Base-by-base conservation (phyloP, 37 sponge, comb jelly and placozoan species). In the Tethya wilhelma region DNA sequence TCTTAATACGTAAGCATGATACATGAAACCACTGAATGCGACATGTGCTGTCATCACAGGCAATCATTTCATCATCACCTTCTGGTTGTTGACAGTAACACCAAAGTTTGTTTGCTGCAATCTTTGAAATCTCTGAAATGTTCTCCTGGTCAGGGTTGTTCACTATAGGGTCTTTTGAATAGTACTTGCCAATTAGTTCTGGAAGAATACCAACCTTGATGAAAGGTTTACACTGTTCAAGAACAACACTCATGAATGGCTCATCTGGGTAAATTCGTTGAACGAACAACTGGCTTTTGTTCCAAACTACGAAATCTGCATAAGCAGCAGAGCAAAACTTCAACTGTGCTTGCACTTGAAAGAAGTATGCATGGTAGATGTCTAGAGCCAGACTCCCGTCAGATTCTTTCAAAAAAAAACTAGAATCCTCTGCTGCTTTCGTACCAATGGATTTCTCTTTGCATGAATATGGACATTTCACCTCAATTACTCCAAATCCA, bases 321-420 rank as follows among this genome's bases (percentile, higher is more conserved):
- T 69, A 87, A 4, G 69, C 43, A 36, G 64, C 81, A 57, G 56
- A 49, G 69, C 82, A 81, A 22, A 81, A 34, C 40, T 82, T 59
- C 38, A 89, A 65, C 75, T 84, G 84, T 31, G 65, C 59, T 49
- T 89, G 90, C 25, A 90, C 85, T 80, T 90, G 91, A 56, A 85
- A 85, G 66, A 85, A 89, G 80, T 89, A 84, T 28, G 81, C 56
- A 74, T 90, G 86, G 56, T 46, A 31, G 26, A 19, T 39, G 5
- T 85, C 43, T 32, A 90, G 59, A 39, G 38, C 23, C 32, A 84
- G 28, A 8, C 32, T 68, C 23, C 73, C 75, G 42, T 74, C 78
- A 30, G 25, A 26, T 39, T 58, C 62, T 46, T 82, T 37, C 28
- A 84, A 56, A 74, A 81, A 84, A 70, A 84, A 84, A 34, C 28